Evolutionary conservation across 2,797 vertebrate genomes (phyloP), one percentile per base, ranked within the genome.

Genomic region (Adelosebastes latens): DNA sequence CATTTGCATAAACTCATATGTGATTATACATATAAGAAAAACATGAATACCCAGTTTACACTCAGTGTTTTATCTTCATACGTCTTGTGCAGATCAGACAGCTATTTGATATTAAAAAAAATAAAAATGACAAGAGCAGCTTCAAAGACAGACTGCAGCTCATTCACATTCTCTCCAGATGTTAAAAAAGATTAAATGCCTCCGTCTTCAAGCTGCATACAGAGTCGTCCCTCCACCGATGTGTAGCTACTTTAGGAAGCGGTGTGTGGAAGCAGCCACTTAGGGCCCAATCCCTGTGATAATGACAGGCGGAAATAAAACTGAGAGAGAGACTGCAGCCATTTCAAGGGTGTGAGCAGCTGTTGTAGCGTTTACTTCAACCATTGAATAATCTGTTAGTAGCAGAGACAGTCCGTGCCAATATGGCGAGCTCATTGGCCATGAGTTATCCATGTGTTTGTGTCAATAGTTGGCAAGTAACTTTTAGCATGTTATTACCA

Each of bases 91-190:
- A 32, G 39, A 39, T 53, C 36, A 59, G 29, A 10, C 16, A n/a
- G 24, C 22, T 9, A 5, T 7, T 34, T 72, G 61, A 63, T 11
- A 36, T 29, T 4, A 53, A 22, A 20, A 13, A 53, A 52, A 52
- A 49, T 14, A 25, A 31, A 29, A 29, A 32, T 29, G 14, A 75
- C n/a, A 12, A 13, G 58, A 64, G 56, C 3, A 62, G 64, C 18
- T 5, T 46, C 53, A 46, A 27, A 46, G 25, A 34, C 24, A 16
- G 16, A 36, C 75, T 8, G 49, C 31, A n/a, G 29, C 73, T 58
- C 42, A 67, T 80, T 77, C 27, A 29, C 52, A 67, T 59, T 72
- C 77, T 49, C 9, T 36, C 42, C 79, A 72, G 22, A 71, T 75
- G 66, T 60, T 53, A 16, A 68, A 29, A 63, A 36, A 62, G 58